Evolutionary conservation across 2,113 vertebrate species (phyloP).

Genomic region (Morphnarchus princeps): DNA sequence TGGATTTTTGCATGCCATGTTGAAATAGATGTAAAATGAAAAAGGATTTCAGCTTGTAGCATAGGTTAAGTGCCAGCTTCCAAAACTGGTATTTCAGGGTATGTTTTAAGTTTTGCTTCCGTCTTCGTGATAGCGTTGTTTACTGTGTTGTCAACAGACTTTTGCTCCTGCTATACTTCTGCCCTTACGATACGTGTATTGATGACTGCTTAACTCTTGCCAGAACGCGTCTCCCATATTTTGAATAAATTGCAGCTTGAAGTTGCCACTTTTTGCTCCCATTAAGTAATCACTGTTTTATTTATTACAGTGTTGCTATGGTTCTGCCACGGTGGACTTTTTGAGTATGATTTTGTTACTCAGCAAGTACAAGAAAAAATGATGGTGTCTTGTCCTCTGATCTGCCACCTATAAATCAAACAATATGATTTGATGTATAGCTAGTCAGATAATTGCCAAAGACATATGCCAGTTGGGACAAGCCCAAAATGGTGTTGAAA

Average conservation of each 20-base stretch:
- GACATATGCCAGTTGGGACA: not conserved
- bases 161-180: constrained; percentile 13
- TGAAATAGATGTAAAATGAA: not conserved
- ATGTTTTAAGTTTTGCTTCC: not conserved
- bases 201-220: constrained; percentile 16
- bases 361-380: not conserved
- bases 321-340: not conserved
- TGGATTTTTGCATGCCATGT: not conserved
- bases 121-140: not conserved
- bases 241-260: constrained; percentile 42
- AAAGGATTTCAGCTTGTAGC: not conserved
- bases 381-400: not conserved
- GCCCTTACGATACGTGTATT: not conserved
- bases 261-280: constrained; percentile 17
- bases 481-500: not conserved
- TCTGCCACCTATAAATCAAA: not conserved
- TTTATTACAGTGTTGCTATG: not conserved
- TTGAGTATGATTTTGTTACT: not conserved
- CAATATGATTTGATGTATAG: not conserved
- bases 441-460: not conserved
- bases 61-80: not conserved
- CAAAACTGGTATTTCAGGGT: not conserved
- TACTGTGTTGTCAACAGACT: not conserved
- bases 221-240: not conserved
- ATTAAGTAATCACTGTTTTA: not conserved